phyloP scores from a whole-genome alignment of 2,888 invertebrate genomes.

The Drosophila paranaensis region DNA sequence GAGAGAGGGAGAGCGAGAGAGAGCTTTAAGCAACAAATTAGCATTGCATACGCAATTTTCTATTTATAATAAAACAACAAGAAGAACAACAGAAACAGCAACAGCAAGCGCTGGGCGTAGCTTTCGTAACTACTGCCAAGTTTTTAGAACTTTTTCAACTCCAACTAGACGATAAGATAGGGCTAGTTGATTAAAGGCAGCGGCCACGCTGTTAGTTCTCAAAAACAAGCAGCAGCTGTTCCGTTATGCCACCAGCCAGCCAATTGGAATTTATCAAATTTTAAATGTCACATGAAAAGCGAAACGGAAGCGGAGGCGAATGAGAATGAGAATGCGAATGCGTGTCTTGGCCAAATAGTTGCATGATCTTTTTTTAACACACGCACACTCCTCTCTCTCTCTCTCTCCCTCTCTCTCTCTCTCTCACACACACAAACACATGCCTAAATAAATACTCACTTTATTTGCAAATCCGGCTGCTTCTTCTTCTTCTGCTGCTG shows the following conservation, averaged over 20 bases:
- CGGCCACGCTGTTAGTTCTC: conserved; percentile 12
- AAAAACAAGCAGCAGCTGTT: conserved; percentile 45
- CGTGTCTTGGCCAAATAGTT: conserved; percentile 67
- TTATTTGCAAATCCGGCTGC: conserved; percentile 76
- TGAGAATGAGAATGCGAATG: conserved; percentile 26
- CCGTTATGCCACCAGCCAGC: conserved; percentile 9
- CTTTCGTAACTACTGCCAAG: conserved; percentile 52
- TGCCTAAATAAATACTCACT: conserved; percentile 59
- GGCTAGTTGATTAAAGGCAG: conserved; percentile 38
- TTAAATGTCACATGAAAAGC: conserved; percentile 66
- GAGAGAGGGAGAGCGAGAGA: conserved; percentile 10
- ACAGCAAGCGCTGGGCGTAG: conserved; percentile 42
- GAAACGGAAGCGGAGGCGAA: conserved; percentile 63
- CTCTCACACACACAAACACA: conserved; percentile 18
- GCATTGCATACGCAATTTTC: conserved; percentile 83
- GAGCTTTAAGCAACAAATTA: conserved; percentile 61
- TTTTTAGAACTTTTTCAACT: conserved; percentile 33
- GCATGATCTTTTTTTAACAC: conserved; percentile 73
- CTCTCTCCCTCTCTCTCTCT: conserved; percentile 3
- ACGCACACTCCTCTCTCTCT: conserved; percentile 26
- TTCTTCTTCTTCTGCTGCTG: conserved; percentile 49
- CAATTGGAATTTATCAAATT: conserved; percentile 55
- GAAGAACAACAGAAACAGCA: conserved; percentile 51
- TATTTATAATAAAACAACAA: conserved; percentile 77
- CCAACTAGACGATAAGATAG: conserved; percentile 48